phyloP scores from a whole-genome alignment of 64 coral and sea anemone genomes.

The Cladopsammia gracilis region DNA sequence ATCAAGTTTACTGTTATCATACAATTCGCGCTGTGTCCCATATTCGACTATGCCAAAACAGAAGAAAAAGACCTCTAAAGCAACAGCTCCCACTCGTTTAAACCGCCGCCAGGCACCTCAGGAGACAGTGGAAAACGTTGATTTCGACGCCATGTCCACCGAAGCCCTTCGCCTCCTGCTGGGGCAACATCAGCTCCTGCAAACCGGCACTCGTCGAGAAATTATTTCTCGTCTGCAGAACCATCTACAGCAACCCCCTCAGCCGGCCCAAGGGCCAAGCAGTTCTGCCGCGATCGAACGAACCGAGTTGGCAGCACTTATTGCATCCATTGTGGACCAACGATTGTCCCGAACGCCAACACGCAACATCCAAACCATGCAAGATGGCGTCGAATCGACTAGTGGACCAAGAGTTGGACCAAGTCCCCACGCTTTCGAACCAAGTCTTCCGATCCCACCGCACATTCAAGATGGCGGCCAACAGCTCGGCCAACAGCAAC shows the following conservation, averaged over 20 bases:
- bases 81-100: background rate
- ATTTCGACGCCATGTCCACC: background rate
- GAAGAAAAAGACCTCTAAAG: background rate
- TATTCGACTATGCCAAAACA: background rate
- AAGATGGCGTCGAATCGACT: background rate
- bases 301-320: too few relatives aligned
- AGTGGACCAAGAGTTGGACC: background rate
- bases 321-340: background rate
- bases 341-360: background rate
- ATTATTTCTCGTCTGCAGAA: background rate
- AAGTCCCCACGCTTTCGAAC: too few relatives aligned
- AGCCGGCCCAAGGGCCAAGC: too few relatives aligned
- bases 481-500: background rate
- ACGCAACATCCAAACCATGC: too few relatives aligned
- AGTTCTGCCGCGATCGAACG: too few relatives aligned
- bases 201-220: background rate
- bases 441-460: background rate
- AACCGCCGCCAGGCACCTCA: background rate
- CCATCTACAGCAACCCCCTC: background rate
- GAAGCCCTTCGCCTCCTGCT: background rate
- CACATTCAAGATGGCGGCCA: background rate
- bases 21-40: background rate
- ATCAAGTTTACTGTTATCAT: background rate
- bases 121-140: background rate
- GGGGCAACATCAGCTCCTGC: background rate